Percentiles rank a stretch among this genome's conserved stretches.
Evolutionary conservation across 2,888 invertebrate species (phyloP).

Genomic region (Heliconius hortense): DNA sequence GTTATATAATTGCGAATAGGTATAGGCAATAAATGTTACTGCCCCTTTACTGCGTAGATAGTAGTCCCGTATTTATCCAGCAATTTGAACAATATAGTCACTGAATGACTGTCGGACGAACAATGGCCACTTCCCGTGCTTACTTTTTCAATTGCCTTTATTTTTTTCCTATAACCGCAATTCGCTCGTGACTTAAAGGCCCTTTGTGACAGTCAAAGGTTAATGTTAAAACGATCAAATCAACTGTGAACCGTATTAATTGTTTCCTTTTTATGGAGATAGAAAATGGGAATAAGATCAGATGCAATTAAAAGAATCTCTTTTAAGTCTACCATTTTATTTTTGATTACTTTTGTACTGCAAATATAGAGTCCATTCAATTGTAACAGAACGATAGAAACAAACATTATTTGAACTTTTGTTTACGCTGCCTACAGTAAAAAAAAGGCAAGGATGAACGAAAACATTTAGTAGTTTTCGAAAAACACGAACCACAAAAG

Average conservation of each 20-base stretch:
- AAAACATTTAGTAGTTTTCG: slow-evolving; percentile 27
- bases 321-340: slow-evolving; percentile 16
- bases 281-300: slow-evolving; percentile 9
- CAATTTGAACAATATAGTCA: slow-evolving; percentile 46
- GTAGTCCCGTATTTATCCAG: slow-evolving; percentile 42
- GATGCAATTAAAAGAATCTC: slow-evolving; percentile 18
- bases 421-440: background rate
- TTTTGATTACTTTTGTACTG: background rate
- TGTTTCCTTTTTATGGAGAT: slow-evolving; percentile 55
- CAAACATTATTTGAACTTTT: background rate
- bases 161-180: slow-evolving; percentile 52
- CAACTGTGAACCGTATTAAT: slow-evolving; percentile 64
- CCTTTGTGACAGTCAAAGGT: slow-evolving; percentile 56
- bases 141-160: slow-evolving; percentile 48
- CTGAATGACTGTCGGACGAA: slow-evolving; percentile 40
- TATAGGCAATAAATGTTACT: slow-evolving; percentile 9
- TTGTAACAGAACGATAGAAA: background rate
- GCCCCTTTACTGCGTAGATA: slow-evolving; percentile 36
- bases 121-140: slow-evolving; percentile 45
- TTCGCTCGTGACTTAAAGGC: slow-evolving; percentile 51
- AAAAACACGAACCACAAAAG: slow-evolving; percentile 38
- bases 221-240: slow-evolving; percentile 56
- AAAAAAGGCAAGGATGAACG: background rate
- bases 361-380: background rate
- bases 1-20: background rate